Evolutionary conservation across 2,888 invertebrate species (phyloP), one percentile per base, ranked within the genome.

Genomic region (Arrhopalites spinosus): DNA sequence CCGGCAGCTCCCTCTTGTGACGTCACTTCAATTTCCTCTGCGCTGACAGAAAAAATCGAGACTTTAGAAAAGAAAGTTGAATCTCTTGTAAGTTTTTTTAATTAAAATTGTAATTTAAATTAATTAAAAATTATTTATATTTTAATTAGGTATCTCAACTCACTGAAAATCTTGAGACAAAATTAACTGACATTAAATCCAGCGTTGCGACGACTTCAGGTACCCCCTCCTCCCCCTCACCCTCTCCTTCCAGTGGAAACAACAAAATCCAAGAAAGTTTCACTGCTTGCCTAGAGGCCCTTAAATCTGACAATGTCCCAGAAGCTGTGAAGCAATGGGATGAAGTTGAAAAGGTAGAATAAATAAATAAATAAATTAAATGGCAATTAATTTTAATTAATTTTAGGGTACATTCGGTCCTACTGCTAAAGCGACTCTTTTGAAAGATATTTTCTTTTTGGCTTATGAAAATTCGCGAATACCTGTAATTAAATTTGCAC

Each of bases 381-480:
- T 36, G 36, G 11, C 36, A 36, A 7, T 36, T 36, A 11, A 3
- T 36, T 36, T 7, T 36, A 7, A 36, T 36, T 36, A 7, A 7
- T 36, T 36, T 11, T 11, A 36, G 36, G 27, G 20, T 20, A 67
- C 74, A 1, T 74, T 56, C 20, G 67, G 74, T 1, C 53, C 56
- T 2, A 67, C 74, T 53, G 56, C 30, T 1, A 74, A 74, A 43
- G 27, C 67, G 1, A 67, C 53, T 20, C 36, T 74, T 7, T 27
- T 74, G 2, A 74, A 74, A 56, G 74, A 74, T 56, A 29, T 74
- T 27, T 23, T 74, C n/a, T 74, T 36, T 67, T 43, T 74, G 2
- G 66, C 74, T 17, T 67, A 67, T n/a, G 74, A 74, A n/a, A n/a
- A n/a, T n/a, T n/a, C n/a, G n/a, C n/a, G n/a, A n/a, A n/a, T n/a